Percentiles rank a stretch among this genome's conserved stretches.
Evolutionary conservation across 2,888 invertebrate genomes (phyloP).

Genomic region (Eristalis intricaria): DNA sequence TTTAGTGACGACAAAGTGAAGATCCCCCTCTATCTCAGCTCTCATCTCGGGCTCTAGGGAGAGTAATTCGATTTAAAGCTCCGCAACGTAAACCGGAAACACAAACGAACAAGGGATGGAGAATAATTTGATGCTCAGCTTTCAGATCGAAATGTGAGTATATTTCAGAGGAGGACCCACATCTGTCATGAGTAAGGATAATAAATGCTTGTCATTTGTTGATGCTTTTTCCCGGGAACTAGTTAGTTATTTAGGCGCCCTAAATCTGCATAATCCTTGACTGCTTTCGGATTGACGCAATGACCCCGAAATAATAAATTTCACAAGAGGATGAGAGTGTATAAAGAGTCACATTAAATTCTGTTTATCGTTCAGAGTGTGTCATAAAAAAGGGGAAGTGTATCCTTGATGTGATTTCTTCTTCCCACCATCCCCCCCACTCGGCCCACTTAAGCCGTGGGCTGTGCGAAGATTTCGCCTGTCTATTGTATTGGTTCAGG

Average conservation of each 20-base stretch:
- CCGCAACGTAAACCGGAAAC: constrained; percentile 43
- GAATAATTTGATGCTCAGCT: constrained; percentile 58
- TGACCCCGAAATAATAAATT: constrained; percentile 63
- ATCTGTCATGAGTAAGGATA: constrained; percentile 22
- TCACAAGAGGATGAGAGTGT: constrained; percentile 21
- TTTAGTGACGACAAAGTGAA: constrained; percentile 22
- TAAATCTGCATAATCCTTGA: constrained; percentile 59
- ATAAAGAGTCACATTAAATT: constrained; percentile 37
- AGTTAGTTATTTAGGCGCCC: constrained; percentile 46
- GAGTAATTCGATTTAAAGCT: constrained; percentile 69
- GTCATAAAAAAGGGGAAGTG: constrained; percentile 31
- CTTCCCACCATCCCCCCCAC: no score
- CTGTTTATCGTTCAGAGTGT: constrained; percentile 28
- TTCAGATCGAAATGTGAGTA: constrained; percentile 45
- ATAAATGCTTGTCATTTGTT: constrained; percentile 56
- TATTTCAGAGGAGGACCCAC: neutral
- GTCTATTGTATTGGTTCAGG: neutral
- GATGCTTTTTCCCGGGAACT: constrained; percentile 19
- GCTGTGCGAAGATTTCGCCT: neutral
- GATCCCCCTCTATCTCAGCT: neutral
- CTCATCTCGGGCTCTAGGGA: neutral
- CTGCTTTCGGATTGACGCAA: constrained; percentile 40
- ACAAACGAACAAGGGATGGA: constrained; percentile 40
- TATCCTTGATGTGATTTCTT: constrained; percentile 31
- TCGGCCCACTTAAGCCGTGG: constrained; percentile 2